These are phyloP conservation scores for Meghimatium bilineatum DNA, from an alignment of 2,888 invertebrate species.

Conservation along the genomic window DNA sequence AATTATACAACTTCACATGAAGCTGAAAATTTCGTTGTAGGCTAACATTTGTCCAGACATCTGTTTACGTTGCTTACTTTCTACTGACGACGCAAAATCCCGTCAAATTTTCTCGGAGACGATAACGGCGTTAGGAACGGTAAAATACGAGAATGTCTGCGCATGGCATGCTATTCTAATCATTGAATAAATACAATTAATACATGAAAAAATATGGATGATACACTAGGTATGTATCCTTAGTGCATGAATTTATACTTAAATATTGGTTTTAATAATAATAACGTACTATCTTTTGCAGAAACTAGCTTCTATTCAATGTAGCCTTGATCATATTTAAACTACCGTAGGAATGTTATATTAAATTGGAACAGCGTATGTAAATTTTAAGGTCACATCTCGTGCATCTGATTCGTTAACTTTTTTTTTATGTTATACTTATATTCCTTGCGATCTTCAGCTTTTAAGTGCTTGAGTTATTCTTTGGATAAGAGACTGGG, in stretches of 20 bases:
- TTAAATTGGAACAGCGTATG: no score
- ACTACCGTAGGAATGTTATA: neutral
- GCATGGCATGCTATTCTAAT: constrained; percentile 60
- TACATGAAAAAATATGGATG: neutral
- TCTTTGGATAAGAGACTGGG: no score
- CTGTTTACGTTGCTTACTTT: constrained; percentile 53
- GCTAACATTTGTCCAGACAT: constrained; percentile 37
- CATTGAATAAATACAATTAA: neutral
- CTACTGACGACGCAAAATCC: constrained; percentile 66
- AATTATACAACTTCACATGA: constrained; percentile 35
- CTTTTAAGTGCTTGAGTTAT: no score
- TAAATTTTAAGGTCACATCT: no score
- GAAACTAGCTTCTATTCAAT: neutral
- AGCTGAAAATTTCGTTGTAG: constrained; percentile 34
- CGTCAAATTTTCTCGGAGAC: constrained; percentile 70
- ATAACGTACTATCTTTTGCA: no score
- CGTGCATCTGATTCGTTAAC: no score
- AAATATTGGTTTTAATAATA: neutral
- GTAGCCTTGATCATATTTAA: neutral
- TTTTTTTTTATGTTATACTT: no score
- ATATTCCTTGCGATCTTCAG: no score
- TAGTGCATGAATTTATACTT: neutral
- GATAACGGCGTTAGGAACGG: constrained; percentile 75
- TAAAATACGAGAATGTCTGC: constrained; percentile 74
- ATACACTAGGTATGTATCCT: neutral